These are phyloP conservation scores for Crepidodera aurea DNA, from an alignment of 2,888 invertebrate species.

Conservation along the genomic window DNA sequence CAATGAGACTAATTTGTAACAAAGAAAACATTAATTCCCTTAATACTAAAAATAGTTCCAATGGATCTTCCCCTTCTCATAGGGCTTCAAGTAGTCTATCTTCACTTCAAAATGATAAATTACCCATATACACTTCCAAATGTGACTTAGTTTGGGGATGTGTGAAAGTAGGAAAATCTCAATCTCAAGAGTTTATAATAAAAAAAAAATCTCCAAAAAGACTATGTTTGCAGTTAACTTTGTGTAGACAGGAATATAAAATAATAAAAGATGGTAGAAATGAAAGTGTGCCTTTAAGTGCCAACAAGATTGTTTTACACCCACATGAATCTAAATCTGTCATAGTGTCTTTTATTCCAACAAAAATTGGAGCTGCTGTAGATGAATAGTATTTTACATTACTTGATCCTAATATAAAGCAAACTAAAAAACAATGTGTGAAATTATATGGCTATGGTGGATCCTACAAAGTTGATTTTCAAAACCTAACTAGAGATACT, in stretches of 20 bases:
- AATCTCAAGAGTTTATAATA: slow-evolving; percentile 65
- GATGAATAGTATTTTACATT: slow-evolving; percentile 67
- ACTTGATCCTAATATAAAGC: slow-evolving; percentile 52
- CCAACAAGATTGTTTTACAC: slow-evolving; percentile 62
- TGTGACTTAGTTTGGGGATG: slow-evolving; percentile 69
- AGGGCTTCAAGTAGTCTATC: slow-evolving; percentile 55
- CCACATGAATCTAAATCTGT: slow-evolving; percentile 67
- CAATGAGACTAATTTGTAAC: slow-evolving; percentile 34
- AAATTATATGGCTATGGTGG: slow-evolving; percentile 70
- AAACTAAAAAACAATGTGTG: slow-evolving; percentile 56
- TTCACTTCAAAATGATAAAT: slow-evolving; percentile 55
- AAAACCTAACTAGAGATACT: slow-evolving; percentile 63
- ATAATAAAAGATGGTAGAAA: slow-evolving; percentile 54
- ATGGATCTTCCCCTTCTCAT: slow-evolving; percentile 28
- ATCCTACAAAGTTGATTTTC: slow-evolving; percentile 61
- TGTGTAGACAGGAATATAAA: slow-evolving; percentile 63
- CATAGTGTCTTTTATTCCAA: slow-evolving; percentile 66
- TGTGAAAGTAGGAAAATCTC: slow-evolving; percentile 65
- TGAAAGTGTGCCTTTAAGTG: slow-evolving; percentile 56
- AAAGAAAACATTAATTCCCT: slow-evolving; percentile 41
- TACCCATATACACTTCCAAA: slow-evolving; percentile 67
- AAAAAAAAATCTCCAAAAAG: slow-evolving; percentile 67
- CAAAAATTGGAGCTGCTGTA: slow-evolving; percentile 63
- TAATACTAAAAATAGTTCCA: slow-evolving; percentile 9
- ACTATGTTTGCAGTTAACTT: slow-evolving; percentile 64